A percentile compares a stretch with the other conserved stretches of the same genome.
Evolutionary conservation across 1,140 invertebrate genomes (phyloP).

Genomic region (Dolichoris vasculosae): DNA sequence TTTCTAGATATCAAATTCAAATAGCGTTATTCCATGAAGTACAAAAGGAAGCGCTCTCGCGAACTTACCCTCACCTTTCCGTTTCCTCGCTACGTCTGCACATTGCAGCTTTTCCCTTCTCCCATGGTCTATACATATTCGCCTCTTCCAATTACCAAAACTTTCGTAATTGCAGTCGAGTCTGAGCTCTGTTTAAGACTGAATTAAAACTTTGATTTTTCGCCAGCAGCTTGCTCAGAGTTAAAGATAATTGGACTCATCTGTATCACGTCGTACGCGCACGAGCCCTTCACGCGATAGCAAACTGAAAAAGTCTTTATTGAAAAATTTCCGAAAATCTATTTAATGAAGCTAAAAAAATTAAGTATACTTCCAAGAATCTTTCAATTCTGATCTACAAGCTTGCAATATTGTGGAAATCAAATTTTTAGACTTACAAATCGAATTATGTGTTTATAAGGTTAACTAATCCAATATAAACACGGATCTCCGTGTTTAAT

Average conservation of each 20-base stretch:
- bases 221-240: constrained; percentile 50
- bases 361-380: neutral
- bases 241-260: constrained; percentile 60
- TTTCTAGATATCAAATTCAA: constrained; percentile 57
- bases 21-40: constrained; percentile 57
- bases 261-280: constrained; percentile 55
- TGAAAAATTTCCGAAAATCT: constrained; percentile 36
- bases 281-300: constrained; percentile 59
- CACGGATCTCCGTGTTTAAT: too few relatives aligned
- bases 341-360: neutral
- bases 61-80: constrained; percentile 52
- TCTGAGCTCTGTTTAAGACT: constrained; percentile 65
- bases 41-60: constrained; percentile 37
- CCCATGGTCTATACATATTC: constrained; percentile 41
- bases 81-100: constrained; percentile 46
- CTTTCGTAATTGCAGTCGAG: constrained; percentile 65
- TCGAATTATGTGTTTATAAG: neutral
- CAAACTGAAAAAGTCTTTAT: constrained; percentile 57
- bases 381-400: neutral
- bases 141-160: constrained; percentile 65
- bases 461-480: too few relatives aligned
- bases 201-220: constrained; percentile 72
- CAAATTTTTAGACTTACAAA: neutral
- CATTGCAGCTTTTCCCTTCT: constrained; percentile 39
- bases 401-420: too few relatives aligned